phyloP scores from a whole-genome alignment of 2,113 vertebrate species.

The Phrynosoma platyrhinos region DNA sequence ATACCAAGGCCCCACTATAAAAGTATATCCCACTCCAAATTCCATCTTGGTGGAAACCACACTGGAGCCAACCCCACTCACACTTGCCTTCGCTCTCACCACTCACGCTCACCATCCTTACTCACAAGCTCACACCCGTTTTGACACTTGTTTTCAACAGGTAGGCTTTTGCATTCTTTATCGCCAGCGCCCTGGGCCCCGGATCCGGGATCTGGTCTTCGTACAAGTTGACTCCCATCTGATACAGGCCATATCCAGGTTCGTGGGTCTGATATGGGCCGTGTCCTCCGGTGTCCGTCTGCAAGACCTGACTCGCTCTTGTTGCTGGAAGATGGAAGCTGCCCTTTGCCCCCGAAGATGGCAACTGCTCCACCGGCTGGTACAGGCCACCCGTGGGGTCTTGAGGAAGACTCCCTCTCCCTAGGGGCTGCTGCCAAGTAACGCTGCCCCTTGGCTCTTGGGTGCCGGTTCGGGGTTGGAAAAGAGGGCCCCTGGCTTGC shows the following conservation, averaged over 20 bases:
- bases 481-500: not conserved
- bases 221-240: not conserved
- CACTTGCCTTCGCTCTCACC: too few species aligned
- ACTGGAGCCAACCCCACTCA: too few species aligned
- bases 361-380: not conserved
- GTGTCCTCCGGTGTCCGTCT: not conserved
- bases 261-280: constrained; percentile 65
- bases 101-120: constrained; percentile 14
- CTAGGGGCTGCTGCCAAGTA: accelerated
- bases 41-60: too few species aligned
- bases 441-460: not conserved
- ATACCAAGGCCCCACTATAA: too few species aligned
- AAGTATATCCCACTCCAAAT: too few species aligned
- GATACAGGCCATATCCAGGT: constrained; percentile 54
- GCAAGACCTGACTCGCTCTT: not conserved
- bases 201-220: constrained; percentile 48
- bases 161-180: constrained; percentile 83
- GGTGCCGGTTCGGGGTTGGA: accelerated
- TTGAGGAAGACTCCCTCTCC: accelerated
- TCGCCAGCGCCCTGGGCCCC: constrained; percentile 54
- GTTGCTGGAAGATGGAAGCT: not conserved
- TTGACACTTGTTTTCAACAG: constrained; percentile 77
- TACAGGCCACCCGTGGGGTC: not conserved
- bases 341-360: accelerated
- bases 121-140: constrained; percentile 88